Conservation (phyloP, 2,797 vertebrate genomes). For the Danio jaintianensis region DNA sequence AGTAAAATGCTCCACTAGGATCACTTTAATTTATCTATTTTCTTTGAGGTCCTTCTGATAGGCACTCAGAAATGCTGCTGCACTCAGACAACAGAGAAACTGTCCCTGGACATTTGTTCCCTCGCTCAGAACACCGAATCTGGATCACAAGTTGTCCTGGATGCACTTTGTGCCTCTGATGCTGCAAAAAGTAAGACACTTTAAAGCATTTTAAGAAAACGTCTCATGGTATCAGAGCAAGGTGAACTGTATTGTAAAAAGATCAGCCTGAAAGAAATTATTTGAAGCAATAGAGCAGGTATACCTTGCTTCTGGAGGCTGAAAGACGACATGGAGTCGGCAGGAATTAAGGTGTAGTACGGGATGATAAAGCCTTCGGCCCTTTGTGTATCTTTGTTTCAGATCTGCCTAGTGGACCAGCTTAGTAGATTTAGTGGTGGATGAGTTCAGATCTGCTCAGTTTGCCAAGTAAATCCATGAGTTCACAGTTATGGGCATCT, state of each 20-base stretch:
- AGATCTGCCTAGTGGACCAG: constrained; percentile 29
- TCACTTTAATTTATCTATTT: constrained; percentile 27
- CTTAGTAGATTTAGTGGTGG: constrained; percentile 26
- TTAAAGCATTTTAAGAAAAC: constrained; percentile 38
- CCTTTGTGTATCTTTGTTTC: constrained; percentile 39
- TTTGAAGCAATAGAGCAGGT: constrained; percentile 33
- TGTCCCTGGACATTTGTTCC: constrained; percentile 9
- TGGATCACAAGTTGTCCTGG: constrained; percentile 18
- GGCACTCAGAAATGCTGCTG: constrained; percentile 21
- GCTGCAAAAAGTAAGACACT: constrained; percentile 20
- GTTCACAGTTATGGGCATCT: constrained; percentile 65
- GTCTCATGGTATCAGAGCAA: constrained; percentile 32
- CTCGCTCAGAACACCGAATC: constrained; percentile 2
- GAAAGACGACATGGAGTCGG: constrained; percentile 19
- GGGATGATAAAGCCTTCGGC: constrained; percentile 46
- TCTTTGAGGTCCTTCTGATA: constrained; percentile 29
- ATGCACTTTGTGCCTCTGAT: constrained; percentile 3
- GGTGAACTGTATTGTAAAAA: constrained; percentile 27
- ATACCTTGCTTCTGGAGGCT: constrained; percentile 17
- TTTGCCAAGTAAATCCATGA: constrained; percentile 63
- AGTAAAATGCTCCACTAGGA: constrained; percentile 25
- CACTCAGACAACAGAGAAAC: constrained; percentile 14
- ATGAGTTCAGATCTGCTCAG: constrained; percentile 22
- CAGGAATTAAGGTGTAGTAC: constrained; percentile 17
- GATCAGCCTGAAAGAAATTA: constrained; percentile 49